Percentiles rank a stretch among this genome's conserved stretches.
Conservation (phyloP, 2,113 vertebrate genomes). For the Microtus richardsoni region DNA sequence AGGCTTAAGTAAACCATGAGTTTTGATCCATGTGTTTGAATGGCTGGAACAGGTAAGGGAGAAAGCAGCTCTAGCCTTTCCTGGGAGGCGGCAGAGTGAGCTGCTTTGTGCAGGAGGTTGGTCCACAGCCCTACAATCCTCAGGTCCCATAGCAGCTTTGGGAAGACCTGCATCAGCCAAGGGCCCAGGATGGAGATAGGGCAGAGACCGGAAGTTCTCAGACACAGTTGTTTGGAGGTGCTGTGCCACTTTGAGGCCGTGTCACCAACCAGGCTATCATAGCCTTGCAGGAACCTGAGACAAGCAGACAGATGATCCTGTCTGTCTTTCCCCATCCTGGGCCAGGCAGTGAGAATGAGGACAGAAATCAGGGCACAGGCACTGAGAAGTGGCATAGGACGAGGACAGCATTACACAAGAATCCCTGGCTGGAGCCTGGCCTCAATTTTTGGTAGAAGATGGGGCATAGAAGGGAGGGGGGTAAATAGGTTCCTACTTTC, state of each 20-base stretch:
- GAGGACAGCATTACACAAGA: conserved; percentile 49
- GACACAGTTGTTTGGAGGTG: background rate
- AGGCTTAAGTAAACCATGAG: background rate
- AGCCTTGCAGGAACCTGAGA: conserved; percentile 63
- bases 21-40: background rate
- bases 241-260: background rate
- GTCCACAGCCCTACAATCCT: background rate
- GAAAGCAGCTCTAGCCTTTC: background rate
- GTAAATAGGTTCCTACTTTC: background rate
- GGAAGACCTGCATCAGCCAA: background rate
- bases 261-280: conserved; percentile 61
- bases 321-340: conserved; percentile 63
- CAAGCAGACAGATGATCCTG: conserved; percentile 69
- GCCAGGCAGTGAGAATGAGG: conserved; percentile 63
- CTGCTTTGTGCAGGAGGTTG: background rate
- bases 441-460: conserved; percentile 19
- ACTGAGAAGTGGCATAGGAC: conserved; percentile 27
- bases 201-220: background rate
- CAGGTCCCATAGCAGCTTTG: background rate
- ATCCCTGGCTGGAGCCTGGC: conserved; percentile 45
- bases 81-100: background rate
- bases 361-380: conserved; percentile 75
- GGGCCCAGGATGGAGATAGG: background rate
- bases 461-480: background rate
- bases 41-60: background rate